Evolutionary conservation across 2,113 vertebrate species (phyloP).

Genomic region (Syngnathus typhle): DNA sequence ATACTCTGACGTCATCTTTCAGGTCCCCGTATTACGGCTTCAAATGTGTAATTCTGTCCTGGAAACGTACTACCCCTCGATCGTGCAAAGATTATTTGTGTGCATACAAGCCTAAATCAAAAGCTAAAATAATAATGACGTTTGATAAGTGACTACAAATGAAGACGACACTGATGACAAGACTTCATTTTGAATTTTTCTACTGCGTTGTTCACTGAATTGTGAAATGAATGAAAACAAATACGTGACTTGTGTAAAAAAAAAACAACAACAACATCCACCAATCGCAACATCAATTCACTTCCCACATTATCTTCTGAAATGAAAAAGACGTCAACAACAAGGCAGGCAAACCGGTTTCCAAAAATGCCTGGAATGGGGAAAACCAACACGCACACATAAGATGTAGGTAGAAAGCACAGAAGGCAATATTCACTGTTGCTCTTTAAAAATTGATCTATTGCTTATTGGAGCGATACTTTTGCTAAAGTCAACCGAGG

Average conservation of each 20-base stretch:
- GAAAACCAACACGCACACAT: slow-evolving; percentile 27
- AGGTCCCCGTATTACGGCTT: not conserved
- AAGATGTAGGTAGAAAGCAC: slow-evolving; percentile 5
- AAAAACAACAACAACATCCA: not conserved
- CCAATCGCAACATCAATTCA: not conserved
- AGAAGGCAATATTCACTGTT: slow-evolving; percentile 1
- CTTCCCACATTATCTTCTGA: slow-evolving; percentile 2
- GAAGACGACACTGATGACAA: not conserved
- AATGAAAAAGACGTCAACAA: slow-evolving; percentile 1
- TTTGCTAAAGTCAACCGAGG: not conserved
- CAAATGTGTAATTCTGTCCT: not conserved
- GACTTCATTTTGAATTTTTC: no score
- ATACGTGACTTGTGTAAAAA: no score
- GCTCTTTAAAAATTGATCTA: not conserved
- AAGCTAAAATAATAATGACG: not conserved
- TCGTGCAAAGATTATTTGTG: not conserved
- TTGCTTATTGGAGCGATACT: not conserved
- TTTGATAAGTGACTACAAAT: not conserved
- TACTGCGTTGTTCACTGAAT: no score
- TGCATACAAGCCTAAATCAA: not conserved
- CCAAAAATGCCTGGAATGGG: slow-evolving; percentile 52
- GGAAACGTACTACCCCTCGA: not conserved
- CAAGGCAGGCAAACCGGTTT: slow-evolving; percentile 48
- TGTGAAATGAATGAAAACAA: no score
- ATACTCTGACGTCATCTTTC: not conserved